Percentiles rank a stretch among this genome's conserved stretches.
phyloP scores from a whole-genome alignment of 2,113 vertebrate species.

The Chaenocephalus aceratus region DNA sequence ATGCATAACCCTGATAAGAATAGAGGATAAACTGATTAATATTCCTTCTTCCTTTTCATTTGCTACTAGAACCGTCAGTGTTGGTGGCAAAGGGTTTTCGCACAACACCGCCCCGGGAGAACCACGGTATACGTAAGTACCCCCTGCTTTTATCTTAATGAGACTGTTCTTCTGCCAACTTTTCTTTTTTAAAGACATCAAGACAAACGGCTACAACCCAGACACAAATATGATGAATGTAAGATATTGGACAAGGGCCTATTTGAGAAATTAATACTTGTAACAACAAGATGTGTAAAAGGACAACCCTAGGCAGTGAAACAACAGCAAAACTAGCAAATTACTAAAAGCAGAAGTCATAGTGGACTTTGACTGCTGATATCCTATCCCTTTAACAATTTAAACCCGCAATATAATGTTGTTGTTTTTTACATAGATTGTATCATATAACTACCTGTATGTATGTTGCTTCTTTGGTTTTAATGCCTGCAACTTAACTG shows the following conservation, averaged over 20 bases:
- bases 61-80: slow-evolving; percentile 78
- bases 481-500: too few species aligned
- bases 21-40: background rate
- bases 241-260: background rate
- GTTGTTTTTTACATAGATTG: too few species aligned
- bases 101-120: slow-evolving; percentile 55
- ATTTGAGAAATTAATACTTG: background rate
- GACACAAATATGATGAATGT: background rate
- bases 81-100: slow-evolving; percentile 63
- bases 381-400: background rate
- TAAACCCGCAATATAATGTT: background rate
- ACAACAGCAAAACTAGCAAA: background rate
- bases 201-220: background rate
- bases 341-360: background rate
- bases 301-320: background rate
- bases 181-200: too few species aligned
- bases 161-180: slow-evolving; percentile 21
- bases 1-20: background rate
- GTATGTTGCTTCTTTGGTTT: background rate
- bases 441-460: background rate
- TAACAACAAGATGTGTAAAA: background rate
- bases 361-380: background rate
- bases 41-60: slow-evolving; percentile 14
- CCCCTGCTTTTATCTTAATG: slow-evolving; percentile 38
- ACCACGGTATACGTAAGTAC: slow-evolving; percentile 74